These are phyloP conservation scores for Galeopterus variegatus DNA, from an alignment of 2,113 vertebrate species.

Conservation along the genomic window DNA sequence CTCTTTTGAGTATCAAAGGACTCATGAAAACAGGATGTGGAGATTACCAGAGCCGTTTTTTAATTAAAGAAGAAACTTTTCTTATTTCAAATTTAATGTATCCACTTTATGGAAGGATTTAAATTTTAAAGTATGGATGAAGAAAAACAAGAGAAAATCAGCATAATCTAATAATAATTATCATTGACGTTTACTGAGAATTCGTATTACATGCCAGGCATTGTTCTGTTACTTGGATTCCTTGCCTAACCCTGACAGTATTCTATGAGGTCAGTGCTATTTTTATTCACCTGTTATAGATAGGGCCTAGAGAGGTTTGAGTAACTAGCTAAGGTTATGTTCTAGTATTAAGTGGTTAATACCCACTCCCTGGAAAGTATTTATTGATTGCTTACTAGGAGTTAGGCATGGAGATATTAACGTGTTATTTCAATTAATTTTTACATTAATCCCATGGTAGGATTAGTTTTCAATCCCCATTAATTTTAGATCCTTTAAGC, in stretches of 20 bases:
- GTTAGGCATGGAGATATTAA: background rate
- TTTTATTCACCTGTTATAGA: background rate
- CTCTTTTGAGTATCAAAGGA: background rate
- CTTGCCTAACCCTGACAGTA: background rate
- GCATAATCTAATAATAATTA: background rate
- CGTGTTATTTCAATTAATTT: background rate
- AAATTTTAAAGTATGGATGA: background rate
- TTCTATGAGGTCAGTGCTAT: background rate
- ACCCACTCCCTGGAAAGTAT: background rate
- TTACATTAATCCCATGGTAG: background rate
- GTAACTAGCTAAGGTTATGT: background rate
- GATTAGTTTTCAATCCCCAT: background rate
- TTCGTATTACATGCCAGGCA: background rate
- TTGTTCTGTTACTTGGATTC: conserved; percentile 20
- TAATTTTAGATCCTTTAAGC: background rate
- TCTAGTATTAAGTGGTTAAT: background rate
- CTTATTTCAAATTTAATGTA: background rate
- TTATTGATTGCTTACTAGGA: background rate
- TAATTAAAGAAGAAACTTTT: background rate
- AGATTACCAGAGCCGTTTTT: background rate
- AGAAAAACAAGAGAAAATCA: background rate
- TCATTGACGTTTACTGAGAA: background rate
- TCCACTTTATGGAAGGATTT: background rate
- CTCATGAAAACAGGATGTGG: conserved; percentile 1
- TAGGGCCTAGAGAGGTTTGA: background rate